Base-by-base conservation (phyloP, 2,888 invertebrate genomes). In the Megastigmus dorsalis region DNA sequence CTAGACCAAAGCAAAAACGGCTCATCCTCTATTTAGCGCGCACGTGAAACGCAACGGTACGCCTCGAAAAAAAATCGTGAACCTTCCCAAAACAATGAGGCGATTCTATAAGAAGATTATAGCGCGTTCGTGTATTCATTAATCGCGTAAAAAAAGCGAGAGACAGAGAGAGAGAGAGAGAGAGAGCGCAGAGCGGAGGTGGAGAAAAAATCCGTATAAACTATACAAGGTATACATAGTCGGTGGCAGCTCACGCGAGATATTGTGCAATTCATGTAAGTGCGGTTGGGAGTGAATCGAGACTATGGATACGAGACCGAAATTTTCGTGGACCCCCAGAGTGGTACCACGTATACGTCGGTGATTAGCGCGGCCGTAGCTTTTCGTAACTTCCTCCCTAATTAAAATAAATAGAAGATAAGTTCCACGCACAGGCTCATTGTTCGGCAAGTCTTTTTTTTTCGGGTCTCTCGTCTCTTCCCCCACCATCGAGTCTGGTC, bases 331-430 rank as follows among this genome's bases (percentile, higher is more conserved):
- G 75, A 75, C 72, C 75, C 72, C 68, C 52, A n/a, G 30, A 9
- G 23, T 26, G 33, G 33, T 33, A 26, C 48, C n/a, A 43, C 18
- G 43, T n/a, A n/a, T n/a, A n/a, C 20, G 52, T 18, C 48, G 52
- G 63, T 74, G 71, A 75, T 75, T 72, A 76, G 65, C 62, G 13
- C 33, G 50, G 54, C 65, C 26, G 75, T 54, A 66, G 55, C 70
- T 80, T 82, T 85, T 86, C 84, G 86, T 84, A 86, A 86, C 83
- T 83, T 86, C 86, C 86, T 85, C 76, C 68, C 79, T 83, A 84
- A 85, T 86, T 85, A 85, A 84, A 84, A 83, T 82, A 79, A 83
- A 80, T 80, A 79, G 80, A 78, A 85, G 85, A 84, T 85, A 84
- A 83, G 82, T 78, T 79, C 80, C 80, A 79, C 75, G 80, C 79